Evolutionary conservation across 2,797 vertebrate genomes (phyloP).

Genomic region (Nannoperca australis): DNA sequence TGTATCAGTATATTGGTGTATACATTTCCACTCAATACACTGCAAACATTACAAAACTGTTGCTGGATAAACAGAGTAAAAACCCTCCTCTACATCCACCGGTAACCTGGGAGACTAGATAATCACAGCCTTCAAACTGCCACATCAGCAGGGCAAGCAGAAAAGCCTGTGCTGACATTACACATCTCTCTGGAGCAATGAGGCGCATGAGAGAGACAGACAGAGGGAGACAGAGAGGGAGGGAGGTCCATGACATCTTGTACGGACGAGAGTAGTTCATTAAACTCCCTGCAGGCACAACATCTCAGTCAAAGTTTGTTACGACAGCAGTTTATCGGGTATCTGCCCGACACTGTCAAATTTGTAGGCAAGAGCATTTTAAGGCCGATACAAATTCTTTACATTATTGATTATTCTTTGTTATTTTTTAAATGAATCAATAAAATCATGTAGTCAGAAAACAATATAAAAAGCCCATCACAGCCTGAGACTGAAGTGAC

Average conservation of each 20-base stretch:
- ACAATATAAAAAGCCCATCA: not conserved
- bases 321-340: not conserved
- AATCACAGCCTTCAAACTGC: conserved; percentile 76
- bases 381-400: not conserved
- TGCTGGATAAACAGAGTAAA: conserved; percentile 35
- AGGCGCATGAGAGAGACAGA: conserved; percentile 46
- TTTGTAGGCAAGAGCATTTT: not conserved
- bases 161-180: conserved; percentile 79
- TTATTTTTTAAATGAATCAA: not conserved
- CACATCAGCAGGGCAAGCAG: conserved; percentile 81
- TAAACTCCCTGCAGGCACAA: conserved; percentile 26
- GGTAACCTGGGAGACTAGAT: conserved; percentile 68
- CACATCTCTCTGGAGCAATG: conserved; percentile 76
- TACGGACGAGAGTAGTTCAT: conserved; percentile 23
- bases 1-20: not conserved
- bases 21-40: not conserved
- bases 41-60: conserved; percentile 6
- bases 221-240: not conserved
- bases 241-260: conserved; percentile 25
- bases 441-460: not conserved
- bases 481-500: not conserved
- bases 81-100: conserved; percentile 30
- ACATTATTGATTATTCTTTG: not conserved
- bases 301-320: conserved; percentile 12
- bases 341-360: not conserved